These are phyloP conservation scores for Galeopterus variegatus DNA, from an alignment of 2,113 vertebrate genomes.

Conservation along the genomic window DNA sequence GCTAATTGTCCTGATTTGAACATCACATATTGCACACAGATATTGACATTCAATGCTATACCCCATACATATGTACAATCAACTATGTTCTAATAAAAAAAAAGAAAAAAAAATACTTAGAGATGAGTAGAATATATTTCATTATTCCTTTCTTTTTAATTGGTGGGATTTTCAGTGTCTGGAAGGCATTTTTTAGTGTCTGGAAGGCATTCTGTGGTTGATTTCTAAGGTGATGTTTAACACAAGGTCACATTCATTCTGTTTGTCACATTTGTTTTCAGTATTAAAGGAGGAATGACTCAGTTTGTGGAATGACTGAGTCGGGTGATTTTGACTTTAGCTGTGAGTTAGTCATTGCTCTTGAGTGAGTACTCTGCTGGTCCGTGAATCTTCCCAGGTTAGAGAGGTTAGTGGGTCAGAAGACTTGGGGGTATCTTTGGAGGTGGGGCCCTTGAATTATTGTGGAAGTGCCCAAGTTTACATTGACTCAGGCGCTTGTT, in stretches of 20 bases:
- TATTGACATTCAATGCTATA: too few relatives aligned
- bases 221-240: neutral
- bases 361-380: too few relatives aligned
- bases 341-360: rapidly evolving
- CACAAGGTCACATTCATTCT: neutral
- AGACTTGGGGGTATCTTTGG: neutral
- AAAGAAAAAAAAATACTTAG: too few relatives aligned
- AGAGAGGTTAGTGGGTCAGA: neutral
- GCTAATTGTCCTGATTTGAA: too few relatives aligned
- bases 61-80: too few relatives aligned
- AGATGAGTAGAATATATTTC: neutral
- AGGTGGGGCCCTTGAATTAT: neutral
- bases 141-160: conserved; percentile 18
- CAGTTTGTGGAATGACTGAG: neutral
- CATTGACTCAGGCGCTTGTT: neutral
- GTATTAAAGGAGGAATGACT: neutral
- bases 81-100: too few relatives aligned
- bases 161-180: neutral
- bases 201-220: neutral
- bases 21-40: too few relatives aligned
- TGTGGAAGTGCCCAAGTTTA: neutral
- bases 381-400: neutral
- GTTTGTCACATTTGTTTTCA: neutral
- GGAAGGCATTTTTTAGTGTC: neutral
- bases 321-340: neutral